These are phyloP conservation scores for Epistrophe eligans DNA, from an alignment of 2,888 invertebrate species.

Conservation along the genomic window DNA sequence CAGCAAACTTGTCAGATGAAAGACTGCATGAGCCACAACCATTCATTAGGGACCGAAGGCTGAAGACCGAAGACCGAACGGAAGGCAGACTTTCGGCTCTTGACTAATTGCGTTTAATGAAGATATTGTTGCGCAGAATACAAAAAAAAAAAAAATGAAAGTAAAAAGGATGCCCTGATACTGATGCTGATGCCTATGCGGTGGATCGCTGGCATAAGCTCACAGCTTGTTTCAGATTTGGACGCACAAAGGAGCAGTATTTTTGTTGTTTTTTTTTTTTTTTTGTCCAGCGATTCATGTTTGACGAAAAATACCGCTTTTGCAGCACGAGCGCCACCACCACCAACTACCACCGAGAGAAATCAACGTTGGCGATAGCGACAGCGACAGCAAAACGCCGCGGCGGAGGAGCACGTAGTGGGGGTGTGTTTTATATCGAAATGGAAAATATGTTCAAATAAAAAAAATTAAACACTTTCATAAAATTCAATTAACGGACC, in stretches of 20 bases:
- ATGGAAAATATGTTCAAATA: conserved; percentile 30
- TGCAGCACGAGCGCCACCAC: conserved; percentile 45
- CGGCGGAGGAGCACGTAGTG: background rate
- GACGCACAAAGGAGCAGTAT: conserved; percentile 58
- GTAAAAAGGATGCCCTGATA: conserved; percentile 36
- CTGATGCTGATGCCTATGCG: conserved; percentile 41
- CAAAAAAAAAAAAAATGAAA: conserved; percentile 11
- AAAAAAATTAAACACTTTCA: conserved; percentile 43
- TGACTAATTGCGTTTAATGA: conserved; percentile 73
- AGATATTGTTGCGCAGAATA: conserved; percentile 62
- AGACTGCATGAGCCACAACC: conserved; percentile 70
- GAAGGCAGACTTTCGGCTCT: conserved; percentile 67
- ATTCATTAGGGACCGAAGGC: conserved; percentile 69
- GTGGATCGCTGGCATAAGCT: conserved; percentile 55
- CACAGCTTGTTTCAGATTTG: conserved; percentile 36
- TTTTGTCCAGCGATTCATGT: background rate
- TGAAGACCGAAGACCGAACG: conserved; percentile 34
- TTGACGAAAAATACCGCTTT: conserved; percentile 33
- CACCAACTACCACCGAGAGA: background rate
- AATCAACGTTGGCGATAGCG: background rate
- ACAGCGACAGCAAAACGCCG: background rate
- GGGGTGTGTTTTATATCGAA: conserved; percentile 37
- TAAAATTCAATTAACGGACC: conserved; percentile 71
- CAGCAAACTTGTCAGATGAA: conserved; percentile 65
- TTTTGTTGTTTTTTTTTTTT: too few relatives aligned